phyloP scores from a whole-genome alignment of 2,888 invertebrate species.

The Matsumyia berberina region DNA sequence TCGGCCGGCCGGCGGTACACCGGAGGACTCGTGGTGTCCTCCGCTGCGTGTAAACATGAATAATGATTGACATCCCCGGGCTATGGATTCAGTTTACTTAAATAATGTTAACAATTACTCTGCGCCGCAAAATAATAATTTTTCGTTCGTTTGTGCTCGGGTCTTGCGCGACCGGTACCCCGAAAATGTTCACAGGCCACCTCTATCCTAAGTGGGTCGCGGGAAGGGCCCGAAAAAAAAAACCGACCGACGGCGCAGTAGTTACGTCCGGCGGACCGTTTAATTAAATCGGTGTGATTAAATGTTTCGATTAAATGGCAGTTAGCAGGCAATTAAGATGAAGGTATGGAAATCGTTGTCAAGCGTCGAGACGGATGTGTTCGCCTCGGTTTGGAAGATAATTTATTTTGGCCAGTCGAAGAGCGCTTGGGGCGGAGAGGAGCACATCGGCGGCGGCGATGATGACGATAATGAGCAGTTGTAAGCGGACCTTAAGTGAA shows the following conservation, averaged over 20 bases:
- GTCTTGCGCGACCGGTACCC: too few species aligned
- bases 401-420: constrained; percentile 50
- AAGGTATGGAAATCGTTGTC: constrained; percentile 71
- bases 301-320: constrained; percentile 73
- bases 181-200: too few species aligned
- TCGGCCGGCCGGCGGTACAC: constrained; percentile 1
- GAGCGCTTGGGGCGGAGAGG: constrained; percentile 23
- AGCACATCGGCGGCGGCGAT: neutral
- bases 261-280: constrained; percentile 39
- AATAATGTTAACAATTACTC: constrained; percentile 76
- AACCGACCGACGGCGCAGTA: neutral
- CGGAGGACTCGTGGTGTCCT: constrained; percentile 32
- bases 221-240: neutral
- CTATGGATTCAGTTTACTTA: constrained; percentile 76
- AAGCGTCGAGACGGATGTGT: constrained; percentile 67
- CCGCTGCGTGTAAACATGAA: constrained; percentile 73
- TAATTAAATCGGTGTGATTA: constrained; percentile 76
- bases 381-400: constrained; percentile 29
- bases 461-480: constrained; percentile 64
- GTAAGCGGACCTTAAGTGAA: constrained; percentile 53
- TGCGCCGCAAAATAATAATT: constrained; percentile 46
- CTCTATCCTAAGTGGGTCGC: neutral
- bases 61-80: constrained; percentile 75
- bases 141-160: too few species aligned
- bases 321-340: constrained; percentile 74